Evolutionary conservation across 37 sponge, comb jelly and placozoan species (phyloP), one percentile per base, ranked within the genome.

Genomic region (Agelas oroides): DNA sequence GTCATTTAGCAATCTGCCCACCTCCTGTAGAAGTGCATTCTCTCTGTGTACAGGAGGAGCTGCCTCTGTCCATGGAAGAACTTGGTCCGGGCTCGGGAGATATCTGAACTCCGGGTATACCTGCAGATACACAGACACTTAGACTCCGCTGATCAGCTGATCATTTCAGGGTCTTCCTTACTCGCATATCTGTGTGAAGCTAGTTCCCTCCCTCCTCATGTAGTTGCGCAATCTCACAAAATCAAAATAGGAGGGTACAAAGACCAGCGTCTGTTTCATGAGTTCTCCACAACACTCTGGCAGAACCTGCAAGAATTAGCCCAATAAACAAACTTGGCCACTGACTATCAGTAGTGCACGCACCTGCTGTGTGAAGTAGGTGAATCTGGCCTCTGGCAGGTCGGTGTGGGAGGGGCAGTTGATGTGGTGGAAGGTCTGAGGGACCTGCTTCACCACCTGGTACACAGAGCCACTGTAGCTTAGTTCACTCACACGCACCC

Each of bases 241-340:
- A 73, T 99, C 99, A 70, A 93, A 93, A 80, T 97, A 99, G 55
- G 96, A 93, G 2, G 96, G 92, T 30, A 97, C 76, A 55, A 97
- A 91, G 23, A 99, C 72, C 25, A 76, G 66, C 1, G 92, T 91
- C 36, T 88, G 78, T 56, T 72, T 76, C 82, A 80, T 94, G 1
- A 79, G 59, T 56, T 85, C 80, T 20, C 86, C 82, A 24, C 52
- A 24, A 27, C 76, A 86, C 57, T 88, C 68, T 23, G 99, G 97
- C 1, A 99, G 59, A 37, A 99, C 56, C 95, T 95, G 68, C 19
- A 79, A 30, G 15, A 83, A 52, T 34, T 65, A 67, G 21, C 31
- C 24, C 6, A 61, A 20, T 21, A 72, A 25, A 2, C 32, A 12
- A 71, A 84, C 46, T 12, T 46, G 8, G 8, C 46, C 46, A 12